phyloP scores from a whole-genome alignment of 2,113 vertebrate species.

The Mobula hypostoma region DNA sequence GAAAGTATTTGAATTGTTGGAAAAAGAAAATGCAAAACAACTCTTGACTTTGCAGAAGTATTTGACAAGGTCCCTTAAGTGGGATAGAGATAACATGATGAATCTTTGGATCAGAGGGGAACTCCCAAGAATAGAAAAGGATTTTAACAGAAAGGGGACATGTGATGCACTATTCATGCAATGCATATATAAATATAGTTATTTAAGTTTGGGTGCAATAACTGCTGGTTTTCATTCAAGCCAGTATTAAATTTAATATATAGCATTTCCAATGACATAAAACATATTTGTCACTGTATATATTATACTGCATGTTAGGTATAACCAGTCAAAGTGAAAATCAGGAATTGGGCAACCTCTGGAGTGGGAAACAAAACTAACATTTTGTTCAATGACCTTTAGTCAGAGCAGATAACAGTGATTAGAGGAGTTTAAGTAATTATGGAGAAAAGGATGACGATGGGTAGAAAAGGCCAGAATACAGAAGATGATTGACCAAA shows the following conservation, averaged over 20 bases:
- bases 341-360: no score
- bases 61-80: conserved; percentile 16
- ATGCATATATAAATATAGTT: not conserved
- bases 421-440: not conserved
- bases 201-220: not conserved
- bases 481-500: not conserved
- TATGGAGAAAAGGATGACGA: not conserved
- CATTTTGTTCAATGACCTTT: no score
- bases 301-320: no score
- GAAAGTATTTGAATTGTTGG: not conserved
- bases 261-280: no score
- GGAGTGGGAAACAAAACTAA: no score
- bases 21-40: not conserved
- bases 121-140: not conserved
- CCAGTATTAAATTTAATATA: no score
- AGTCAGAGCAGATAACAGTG: no score
- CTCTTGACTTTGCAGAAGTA: conserved; percentile 13
- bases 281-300: no score
- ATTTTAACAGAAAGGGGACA: no score
- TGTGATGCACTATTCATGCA: not conserved
- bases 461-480: not conserved
- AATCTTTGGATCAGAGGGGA: not conserved
- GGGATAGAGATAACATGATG: no score
- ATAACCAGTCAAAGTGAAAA: no score
- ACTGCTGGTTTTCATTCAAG: no score